A percentile compares a stretch with the other conserved stretches of the same genome.
These are phyloP conservation scores for Priocnemis perturbator DNA, from an alignment of 2,888 invertebrate species.

Conservation along the genomic window DNA sequence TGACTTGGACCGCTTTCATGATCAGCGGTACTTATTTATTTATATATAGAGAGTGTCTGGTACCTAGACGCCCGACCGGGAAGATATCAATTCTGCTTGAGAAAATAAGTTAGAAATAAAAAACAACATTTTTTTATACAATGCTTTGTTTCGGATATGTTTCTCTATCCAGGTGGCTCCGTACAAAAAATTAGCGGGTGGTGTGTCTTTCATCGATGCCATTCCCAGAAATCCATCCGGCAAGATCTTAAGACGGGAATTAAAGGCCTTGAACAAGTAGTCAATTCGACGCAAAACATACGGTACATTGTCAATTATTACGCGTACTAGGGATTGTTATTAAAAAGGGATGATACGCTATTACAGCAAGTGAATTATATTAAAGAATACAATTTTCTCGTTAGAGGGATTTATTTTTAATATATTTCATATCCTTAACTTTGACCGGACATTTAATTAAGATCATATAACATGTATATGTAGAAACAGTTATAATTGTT, in stretches of 20 bases:
- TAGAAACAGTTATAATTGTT: conserved; percentile 67
- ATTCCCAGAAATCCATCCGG: conserved; percentile 87
- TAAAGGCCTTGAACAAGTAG: conserved; percentile 5
- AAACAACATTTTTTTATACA: too few species aligned
- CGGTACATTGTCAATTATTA: conserved; percentile 1
- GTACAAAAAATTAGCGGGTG: conserved; percentile 85
- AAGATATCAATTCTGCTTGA: too few species aligned
- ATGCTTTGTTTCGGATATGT: too few species aligned
- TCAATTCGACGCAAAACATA: background rate
- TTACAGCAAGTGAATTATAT: background rate
- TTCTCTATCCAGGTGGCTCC: conserved; percentile 76
- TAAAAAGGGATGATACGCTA: background rate
- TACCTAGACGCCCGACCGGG: too few species aligned
- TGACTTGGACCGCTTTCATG: too few species aligned
- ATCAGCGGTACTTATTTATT: too few species aligned
- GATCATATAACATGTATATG: conserved; percentile 64
- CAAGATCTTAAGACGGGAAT: conserved; percentile 84
- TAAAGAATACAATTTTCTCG: background rate
- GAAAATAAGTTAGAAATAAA: too few species aligned
- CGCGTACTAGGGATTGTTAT: background rate
- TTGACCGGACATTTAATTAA: conserved; percentile 67
- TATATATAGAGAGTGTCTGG: too few species aligned
- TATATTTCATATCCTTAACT: conserved; percentile 64
- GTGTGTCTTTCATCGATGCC: conserved; percentile 79
- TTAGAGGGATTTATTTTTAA: conserved; percentile 62